These are phyloP conservation scores for Crypturellus undulatus DNA, from an alignment of 2,113 vertebrate species.

Conservation along the genomic window DNA sequence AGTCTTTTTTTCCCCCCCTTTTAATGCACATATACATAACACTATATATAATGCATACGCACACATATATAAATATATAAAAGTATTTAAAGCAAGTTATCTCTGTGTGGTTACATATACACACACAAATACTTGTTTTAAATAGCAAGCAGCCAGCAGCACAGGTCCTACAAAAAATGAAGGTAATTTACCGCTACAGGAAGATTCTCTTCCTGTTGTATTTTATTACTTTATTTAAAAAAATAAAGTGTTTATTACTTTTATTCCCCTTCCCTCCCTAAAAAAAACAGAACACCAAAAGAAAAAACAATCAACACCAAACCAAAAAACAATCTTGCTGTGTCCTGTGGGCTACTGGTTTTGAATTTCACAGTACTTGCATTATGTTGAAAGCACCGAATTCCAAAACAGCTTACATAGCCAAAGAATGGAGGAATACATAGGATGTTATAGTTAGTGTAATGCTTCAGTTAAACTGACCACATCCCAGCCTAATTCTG, in stretches of 20 bases:
- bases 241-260: not conserved
- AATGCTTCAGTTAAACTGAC: not conserved
- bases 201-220: not conserved
- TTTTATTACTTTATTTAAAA: not conserved
- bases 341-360: not conserved
- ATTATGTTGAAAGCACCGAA: not conserved
- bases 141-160: not conserved
- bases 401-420: not conserved
- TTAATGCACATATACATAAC: not conserved
- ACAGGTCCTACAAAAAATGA: not conserved
- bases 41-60: not conserved
- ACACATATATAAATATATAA: not conserved
- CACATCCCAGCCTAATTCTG: not conserved
- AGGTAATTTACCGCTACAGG: not conserved
- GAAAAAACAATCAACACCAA: too few species aligned
- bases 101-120: not conserved
- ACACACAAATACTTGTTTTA: not conserved
- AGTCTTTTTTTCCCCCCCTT: not conserved
- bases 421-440: not conserved
- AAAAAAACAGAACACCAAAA: not conserved
- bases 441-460: not conserved
- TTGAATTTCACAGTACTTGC: not conserved
- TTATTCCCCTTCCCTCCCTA: not conserved
- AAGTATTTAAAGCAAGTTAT: not conserved
- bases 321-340: rapidly evolving